phyloP scores from a whole-genome alignment of 2,113 vertebrate genomes.

The Ariopsis seemanni region DNA sequence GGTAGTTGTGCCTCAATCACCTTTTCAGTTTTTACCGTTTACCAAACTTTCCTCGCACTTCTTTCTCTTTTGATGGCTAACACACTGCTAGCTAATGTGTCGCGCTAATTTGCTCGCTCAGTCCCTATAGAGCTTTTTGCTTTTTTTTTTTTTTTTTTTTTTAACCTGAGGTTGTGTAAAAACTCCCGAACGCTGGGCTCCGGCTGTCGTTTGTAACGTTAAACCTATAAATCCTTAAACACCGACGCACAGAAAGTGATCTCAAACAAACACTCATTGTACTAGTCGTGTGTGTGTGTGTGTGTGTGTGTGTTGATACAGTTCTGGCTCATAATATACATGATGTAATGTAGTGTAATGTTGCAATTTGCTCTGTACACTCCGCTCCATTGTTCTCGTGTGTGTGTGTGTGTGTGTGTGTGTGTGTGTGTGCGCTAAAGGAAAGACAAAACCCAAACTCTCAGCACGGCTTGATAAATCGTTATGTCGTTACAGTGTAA shows the following conservation, averaged over 20 bases:
- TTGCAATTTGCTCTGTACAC: conserved; percentile 1
- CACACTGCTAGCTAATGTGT: background rate
- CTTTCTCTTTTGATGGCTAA: background rate
- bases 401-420: conserved; percentile 31
- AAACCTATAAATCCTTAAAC: background rate
- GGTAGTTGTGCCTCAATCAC: background rate
- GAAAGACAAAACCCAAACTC: background rate
- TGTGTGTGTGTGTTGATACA: background rate
- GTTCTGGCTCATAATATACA: background rate
- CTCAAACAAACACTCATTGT: background rate
- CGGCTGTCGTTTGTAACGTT: background rate
- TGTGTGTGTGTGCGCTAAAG: conserved; percentile 24
- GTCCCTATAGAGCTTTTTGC: background rate
- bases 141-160: too few species aligned
- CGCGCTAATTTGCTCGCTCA: background rate
- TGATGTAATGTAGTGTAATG: conserved; percentile 7
- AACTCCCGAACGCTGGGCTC: too few species aligned
- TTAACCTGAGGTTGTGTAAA: background rate
- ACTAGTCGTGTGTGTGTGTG: background rate
- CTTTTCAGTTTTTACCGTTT: background rate
- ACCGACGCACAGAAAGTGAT: background rate
- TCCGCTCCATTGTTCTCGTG: background rate
- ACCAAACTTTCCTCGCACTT: background rate
- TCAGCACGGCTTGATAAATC: conserved; percentile 41
- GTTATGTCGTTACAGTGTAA: conserved; percentile 38